These are phyloP conservation scores for Endotricha flammealis DNA, from an alignment of 2,888 invertebrate genomes.

Conservation along the genomic window DNA sequence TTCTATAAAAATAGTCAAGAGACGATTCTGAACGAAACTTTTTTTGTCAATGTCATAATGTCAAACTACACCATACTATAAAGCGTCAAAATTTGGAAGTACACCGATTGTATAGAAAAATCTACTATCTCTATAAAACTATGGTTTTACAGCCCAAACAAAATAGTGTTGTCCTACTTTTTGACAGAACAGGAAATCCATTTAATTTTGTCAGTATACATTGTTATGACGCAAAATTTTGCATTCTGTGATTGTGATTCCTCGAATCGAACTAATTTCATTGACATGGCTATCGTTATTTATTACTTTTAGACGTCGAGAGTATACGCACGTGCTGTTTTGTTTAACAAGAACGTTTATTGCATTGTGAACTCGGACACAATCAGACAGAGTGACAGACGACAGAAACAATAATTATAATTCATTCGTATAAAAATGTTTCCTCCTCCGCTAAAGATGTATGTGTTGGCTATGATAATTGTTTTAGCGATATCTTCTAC, in stretches of 20 bases:
- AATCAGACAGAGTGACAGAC: constrained; percentile 27
- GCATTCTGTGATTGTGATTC: too few species aligned
- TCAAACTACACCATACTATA: neutral
- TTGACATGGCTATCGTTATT: constrained; percentile 23
- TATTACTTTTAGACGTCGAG: constrained; percentile 24
- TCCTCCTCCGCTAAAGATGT: constrained; percentile 46
- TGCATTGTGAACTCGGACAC: constrained; percentile 20
- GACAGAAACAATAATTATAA: constrained; percentile 31
- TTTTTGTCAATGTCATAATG: neutral
- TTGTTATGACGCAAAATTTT: constrained; percentile 3
- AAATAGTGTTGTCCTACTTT: neutral
- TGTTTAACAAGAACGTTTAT: constrained; percentile 47
- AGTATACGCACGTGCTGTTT: constrained; percentile 39
- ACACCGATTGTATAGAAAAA: too few species aligned
- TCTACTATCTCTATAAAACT: too few species aligned
- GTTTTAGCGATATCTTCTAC: constrained; percentile 35
- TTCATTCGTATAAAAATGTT: constrained; percentile 33
- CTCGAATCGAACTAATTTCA: constrained; percentile 3
- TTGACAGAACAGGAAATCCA: neutral
- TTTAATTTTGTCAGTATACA: neutral
- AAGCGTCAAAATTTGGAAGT: neutral
- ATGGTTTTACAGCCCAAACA: neutral
- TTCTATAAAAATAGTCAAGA: too few species aligned
- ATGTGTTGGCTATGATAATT: constrained; percentile 38
- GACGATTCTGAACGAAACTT: neutral